Evolutionary conservation across 2,113 vertebrate species (phyloP), one percentile per base, ranked within the genome.

Genomic region (Larimichthys polyactis): DNA sequence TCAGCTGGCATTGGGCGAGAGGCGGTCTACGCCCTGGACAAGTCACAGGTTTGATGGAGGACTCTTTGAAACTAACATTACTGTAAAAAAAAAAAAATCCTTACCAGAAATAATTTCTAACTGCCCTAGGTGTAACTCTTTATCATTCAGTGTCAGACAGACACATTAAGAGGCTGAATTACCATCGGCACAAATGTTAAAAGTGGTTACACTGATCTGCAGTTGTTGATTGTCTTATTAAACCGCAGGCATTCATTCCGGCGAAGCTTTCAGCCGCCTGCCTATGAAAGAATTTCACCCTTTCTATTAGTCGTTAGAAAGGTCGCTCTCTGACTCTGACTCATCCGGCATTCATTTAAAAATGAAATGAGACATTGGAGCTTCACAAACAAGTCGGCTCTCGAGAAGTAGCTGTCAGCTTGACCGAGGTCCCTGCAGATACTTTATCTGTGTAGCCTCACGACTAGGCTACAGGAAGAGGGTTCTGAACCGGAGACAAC

Each of bases 311-410:
- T 27, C 2, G 17, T 32, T 44, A 22, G 69, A 90, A 85, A 86
- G 74, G 71, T 86, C 69, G 51, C 52, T 27, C 24, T 57, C 17
- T 52, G n/a, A n/a, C n/a, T 71, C 19, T 76, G 82, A 90, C 10
- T 80, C 88, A 79, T 55, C 68, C 80, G 11, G 75, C 51, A 4
- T 79, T 83, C 24, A 60, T 44, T 80, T 65, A 62, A 60, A 75
- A 71, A 85, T 52, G 24, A 76, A 82, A 79, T 65, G 43, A 75
- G 86, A 86, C 80, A 85, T 88, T 54, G 76, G 67, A 87, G 83
- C 75, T 76, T 72, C n/a, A 49, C 67, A 84, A 64, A 77, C 15
- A 0, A 63, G 32, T 32, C 76, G 49, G 3, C 57, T 70, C 64
- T 67, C 20, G 1, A 79, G 54, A 55, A 52, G 65, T 27, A 85